phyloP scores from a whole-genome alignment of 1,140 invertebrate genomes.

The Lepidotrigona ventralis region DNA sequence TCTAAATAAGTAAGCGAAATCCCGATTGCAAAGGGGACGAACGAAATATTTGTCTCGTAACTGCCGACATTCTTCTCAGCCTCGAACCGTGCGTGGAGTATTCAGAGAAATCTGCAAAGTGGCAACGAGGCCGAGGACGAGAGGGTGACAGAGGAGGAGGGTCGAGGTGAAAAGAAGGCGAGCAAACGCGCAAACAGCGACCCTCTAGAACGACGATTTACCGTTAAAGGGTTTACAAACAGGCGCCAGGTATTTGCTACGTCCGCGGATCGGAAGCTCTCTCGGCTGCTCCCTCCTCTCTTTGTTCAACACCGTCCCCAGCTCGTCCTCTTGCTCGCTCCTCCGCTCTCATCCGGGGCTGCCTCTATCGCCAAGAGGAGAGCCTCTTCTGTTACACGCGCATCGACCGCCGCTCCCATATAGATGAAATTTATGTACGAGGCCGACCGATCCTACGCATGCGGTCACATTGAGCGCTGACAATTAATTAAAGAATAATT shows the following conservation, averaged over 20 bases:
- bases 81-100: background rate
- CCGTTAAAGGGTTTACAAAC: constrained; percentile 65
- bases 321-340: background rate
- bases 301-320: background rate
- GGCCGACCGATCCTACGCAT: constrained; percentile 61
- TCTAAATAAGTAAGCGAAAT: too few species aligned
- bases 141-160: background rate
- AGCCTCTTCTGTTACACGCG: constrained; percentile 28
- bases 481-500: constrained; percentile 82
- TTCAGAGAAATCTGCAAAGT: constrained; percentile 4
- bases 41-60: too few species aligned
- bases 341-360: constrained; percentile 24
- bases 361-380: background rate
- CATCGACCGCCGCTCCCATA: constrained; percentile 61
- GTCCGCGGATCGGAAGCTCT: constrained; percentile 56
- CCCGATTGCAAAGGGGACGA: too few species aligned
- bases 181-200: constrained; percentile 39
- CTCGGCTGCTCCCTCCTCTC: background rate
- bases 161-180: background rate
- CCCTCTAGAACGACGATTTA: constrained; percentile 55
- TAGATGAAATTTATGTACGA: constrained; percentile 72
- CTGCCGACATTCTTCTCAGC: too few species aligned
- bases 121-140: background rate
- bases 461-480: constrained; percentile 72
- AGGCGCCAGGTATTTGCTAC: constrained; percentile 64